Percentiles rank a stretch among this genome's conserved stretches.
These are phyloP conservation scores for Amazona vittata DNA, from an alignment of 2,113 vertebrate species.

Conservation along the genomic window DNA sequence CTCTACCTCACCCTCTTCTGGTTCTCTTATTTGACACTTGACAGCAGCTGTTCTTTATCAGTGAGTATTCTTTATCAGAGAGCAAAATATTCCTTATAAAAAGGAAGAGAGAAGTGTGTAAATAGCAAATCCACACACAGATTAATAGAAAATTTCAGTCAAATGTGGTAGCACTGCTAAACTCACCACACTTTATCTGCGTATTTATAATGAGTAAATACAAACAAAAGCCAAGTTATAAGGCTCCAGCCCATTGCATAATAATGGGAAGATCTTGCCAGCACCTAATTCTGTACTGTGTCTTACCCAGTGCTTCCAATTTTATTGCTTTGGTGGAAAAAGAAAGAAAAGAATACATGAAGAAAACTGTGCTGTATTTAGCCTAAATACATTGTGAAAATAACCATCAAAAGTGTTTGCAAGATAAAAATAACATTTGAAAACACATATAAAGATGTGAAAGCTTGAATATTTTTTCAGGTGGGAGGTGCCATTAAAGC, in stretches of 20 bases:
- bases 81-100: not conserved
- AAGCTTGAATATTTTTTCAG: not conserved
- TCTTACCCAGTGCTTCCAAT: not conserved
- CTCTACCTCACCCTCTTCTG: not conserved
- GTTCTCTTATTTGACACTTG: not conserved
- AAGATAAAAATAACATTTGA: not conserved
- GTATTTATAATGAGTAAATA: not conserved
- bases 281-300: not conserved
- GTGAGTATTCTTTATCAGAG: not conserved
- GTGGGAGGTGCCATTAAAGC: not conserved
- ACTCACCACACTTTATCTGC: not conserved
- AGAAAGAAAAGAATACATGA: not conserved
- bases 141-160: not conserved
- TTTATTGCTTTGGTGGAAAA: not conserved
- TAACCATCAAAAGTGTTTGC: not conserved
- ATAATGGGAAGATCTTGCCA: not conserved
- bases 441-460: not conserved
- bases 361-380: not conserved
- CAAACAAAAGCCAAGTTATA: not conserved
- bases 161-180: not conserved
- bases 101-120: not conserved
- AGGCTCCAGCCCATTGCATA: not conserved
- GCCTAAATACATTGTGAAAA: not conserved
- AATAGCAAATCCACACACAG: not conserved
- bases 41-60: not conserved